Evolutionary conservation across 2,113 vertebrate genomes (phyloP), one percentile per base, ranked within the genome.

Genomic region (Columbina picui): DNA sequence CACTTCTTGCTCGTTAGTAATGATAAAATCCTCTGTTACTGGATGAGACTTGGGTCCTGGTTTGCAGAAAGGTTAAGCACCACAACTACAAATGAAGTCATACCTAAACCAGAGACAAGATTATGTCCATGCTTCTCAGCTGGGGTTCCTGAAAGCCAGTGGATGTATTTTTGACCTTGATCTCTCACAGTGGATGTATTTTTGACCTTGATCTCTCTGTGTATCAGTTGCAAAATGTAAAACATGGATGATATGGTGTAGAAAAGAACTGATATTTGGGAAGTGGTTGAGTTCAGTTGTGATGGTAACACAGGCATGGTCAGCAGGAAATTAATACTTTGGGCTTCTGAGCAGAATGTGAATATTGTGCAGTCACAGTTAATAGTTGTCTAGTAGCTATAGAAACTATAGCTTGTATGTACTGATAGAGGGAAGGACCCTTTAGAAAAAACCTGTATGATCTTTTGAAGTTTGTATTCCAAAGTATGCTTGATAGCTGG

Each of bases 121-220:
- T 73, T 0, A 0, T n/a, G 12, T 36, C 71, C 14, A 0, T 15
- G 6, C 30, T 55, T 90, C 41, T 88, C 10, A 38, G 27, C 7
- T 2, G 2, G 21, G 8, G 14, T 34, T 88, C 56, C 41, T 76
- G 39, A 61, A 91, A 65, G 22, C 36, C 53, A 25, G 27, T 38
- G 7, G 22, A 18, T 73, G 9, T 34, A 36, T 22, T 61, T 94
- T 95, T 93, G 27, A 70, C 47, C 27, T 76, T 57, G 32, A 14
- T 93, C 12, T 73, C 22, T 43, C n/a, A n/a, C 53, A 25, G 27
- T 38, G 7, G 22, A 18, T 73, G 9, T 34, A 36, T 22, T 61
- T 94, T 95, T 93, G 27, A 70, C 47, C 27, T 76, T 57, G 32
- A 14, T 93, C 12, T 73, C 22, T 43, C n/a, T 57, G 26, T 69